phyloP scores from a whole-genome alignment of 1,140 invertebrate genomes.

The Bombus terrestris region DNA sequence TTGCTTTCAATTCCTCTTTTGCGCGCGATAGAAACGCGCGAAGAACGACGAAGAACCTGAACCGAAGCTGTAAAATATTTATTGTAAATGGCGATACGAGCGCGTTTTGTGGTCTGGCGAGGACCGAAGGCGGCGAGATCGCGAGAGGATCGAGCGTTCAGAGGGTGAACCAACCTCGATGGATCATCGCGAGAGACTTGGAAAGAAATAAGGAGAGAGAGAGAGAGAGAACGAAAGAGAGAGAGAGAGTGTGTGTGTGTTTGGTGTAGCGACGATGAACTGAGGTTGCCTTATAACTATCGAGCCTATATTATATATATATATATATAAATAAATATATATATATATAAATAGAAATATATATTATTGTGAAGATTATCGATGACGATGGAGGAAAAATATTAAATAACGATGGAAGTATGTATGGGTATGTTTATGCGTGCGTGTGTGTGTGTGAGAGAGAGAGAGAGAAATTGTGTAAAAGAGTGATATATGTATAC shows the following conservation, averaged over 20 bases:
- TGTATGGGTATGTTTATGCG: background rate
- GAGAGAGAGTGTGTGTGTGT: background rate
- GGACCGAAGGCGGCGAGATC: background rate
- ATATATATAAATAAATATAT: slow-evolving; percentile 51
- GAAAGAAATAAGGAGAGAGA: background rate
- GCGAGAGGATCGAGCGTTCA: slow-evolving; percentile 11
- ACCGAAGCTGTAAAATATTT: slow-evolving; percentile 59
- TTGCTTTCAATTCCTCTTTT: background rate
- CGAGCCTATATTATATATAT: slow-evolving; percentile 53
- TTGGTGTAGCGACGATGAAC: slow-evolving; percentile 47
- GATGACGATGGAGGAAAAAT: slow-evolving; percentile 17
- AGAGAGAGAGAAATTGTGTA: background rate
- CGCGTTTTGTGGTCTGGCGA: background rate
- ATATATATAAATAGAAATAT: slow-evolving; percentile 57
- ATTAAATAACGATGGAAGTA: background rate
- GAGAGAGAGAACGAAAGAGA: background rate
- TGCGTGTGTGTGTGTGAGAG: too few relatives aligned
- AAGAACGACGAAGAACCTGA: background rate
- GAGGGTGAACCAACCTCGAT: slow-evolving; percentile 17
- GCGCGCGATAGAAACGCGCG: background rate
- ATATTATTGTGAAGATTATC: slow-evolving; percentile 36
- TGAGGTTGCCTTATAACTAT: slow-evolving; percentile 64
- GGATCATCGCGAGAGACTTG: slow-evolving; percentile 18
- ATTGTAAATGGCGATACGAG: slow-evolving; percentile 37
- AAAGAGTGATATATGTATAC: slow-evolving; percentile 45